Conservation (phyloP, 2,888 invertebrate genomes). For the Chromoteleia sp. region DNA sequence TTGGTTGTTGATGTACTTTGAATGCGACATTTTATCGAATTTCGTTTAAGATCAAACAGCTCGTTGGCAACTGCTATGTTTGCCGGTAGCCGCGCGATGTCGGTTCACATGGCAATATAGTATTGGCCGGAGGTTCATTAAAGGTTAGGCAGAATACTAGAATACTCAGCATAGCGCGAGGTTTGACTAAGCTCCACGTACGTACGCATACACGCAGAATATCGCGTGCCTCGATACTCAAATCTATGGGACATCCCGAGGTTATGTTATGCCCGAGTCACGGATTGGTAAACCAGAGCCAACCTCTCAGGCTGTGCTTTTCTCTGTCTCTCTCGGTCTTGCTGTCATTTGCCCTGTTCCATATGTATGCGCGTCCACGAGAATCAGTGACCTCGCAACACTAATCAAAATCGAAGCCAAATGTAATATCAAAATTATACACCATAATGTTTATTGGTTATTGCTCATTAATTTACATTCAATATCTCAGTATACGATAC, state of each 20-base stretch:
- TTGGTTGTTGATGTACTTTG: slow-evolving; percentile 29
- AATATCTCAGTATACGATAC: slow-evolving; percentile 3
- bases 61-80: slow-evolving; percentile 40
- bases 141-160: slow-evolving; percentile 79
- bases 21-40: slow-evolving; percentile 49
- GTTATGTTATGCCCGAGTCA: slow-evolving; percentile 72
- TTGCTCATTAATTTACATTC: slow-evolving; percentile 33
- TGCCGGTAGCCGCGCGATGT: slow-evolving; percentile 48
- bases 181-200: slow-evolving; percentile 72
- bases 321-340: slow-evolving; percentile 21
- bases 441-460: slow-evolving; percentile 36
- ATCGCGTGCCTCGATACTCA: slow-evolving; percentile 77
- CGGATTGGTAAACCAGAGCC: slow-evolving; percentile 63
- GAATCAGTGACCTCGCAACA: slow-evolving; percentile 28
- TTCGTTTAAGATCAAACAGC: slow-evolving; percentile 29
- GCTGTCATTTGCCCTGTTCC: slow-evolving; percentile 28
- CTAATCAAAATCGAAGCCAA: slow-evolving; percentile 51
- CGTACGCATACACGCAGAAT: slow-evolving; percentile 68
- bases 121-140: slow-evolving; percentile 76
- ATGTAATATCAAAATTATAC: slow-evolving; percentile 44
- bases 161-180: slow-evolving; percentile 78
- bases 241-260: slow-evolving; percentile 75
- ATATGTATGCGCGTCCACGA: slow-evolving; percentile 30
- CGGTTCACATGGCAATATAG: slow-evolving; percentile 70
- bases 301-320: slow-evolving; percentile 41